phyloP scores from a whole-genome alignment of 2,888 invertebrate species.

The Lamproptera curius region DNA sequence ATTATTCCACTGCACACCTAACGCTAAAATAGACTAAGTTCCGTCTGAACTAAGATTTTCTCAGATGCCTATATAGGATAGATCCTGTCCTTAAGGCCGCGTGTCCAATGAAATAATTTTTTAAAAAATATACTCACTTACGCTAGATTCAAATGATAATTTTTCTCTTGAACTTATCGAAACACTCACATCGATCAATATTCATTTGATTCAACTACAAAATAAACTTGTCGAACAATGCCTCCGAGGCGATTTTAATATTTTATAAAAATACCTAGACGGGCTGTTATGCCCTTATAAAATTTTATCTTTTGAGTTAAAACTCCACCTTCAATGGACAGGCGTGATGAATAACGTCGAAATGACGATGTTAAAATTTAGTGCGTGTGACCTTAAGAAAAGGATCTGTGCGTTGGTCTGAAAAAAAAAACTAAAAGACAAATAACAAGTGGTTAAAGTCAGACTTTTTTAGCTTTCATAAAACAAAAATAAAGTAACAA shows the following conservation, averaged over 20 bases:
- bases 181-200: no score
- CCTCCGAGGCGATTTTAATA: constrained; percentile 9
- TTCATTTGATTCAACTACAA: constrained; percentile 8
- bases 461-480: constrained; percentile 72
- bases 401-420: constrained; percentile 40
- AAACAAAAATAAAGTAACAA: constrained; percentile 69
- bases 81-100: constrained; percentile 24
- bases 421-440: constrained; percentile 62
- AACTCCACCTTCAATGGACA: background rate
- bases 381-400: constrained; percentile 11
- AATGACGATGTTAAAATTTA: background rate
- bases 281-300: background rate
- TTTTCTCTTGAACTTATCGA: no score
- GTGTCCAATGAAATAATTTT: no score
- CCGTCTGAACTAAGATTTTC: constrained; percentile 50
- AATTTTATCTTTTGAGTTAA: background rate
- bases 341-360: background rate
- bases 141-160: no score
- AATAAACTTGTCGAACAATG: constrained; percentile 15
- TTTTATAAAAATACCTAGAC: constrained; percentile 6
- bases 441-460: constrained; percentile 74
- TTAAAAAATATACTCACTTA: no score
- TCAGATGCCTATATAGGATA: constrained; percentile 49
- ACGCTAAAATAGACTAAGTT: constrained; percentile 50
- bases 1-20: constrained; percentile 50